Evolutionary conservation across 2,113 vertebrate species (phyloP).

Genomic region (Catharus minimus): DNA sequence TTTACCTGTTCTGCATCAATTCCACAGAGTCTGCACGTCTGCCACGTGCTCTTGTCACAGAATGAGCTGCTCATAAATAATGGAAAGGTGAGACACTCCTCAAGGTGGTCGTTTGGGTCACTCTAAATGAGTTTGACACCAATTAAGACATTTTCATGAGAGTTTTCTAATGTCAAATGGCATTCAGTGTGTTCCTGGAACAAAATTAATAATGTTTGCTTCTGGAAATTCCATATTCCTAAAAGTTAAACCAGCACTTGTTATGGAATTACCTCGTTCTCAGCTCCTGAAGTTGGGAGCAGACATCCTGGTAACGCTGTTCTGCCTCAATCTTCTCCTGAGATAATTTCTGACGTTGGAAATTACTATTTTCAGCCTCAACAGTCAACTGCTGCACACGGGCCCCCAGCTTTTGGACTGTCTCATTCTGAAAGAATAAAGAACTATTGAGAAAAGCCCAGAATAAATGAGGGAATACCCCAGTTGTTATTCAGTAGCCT

Average conservation of each 20-base stretch:
- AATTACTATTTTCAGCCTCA: slow-evolving; percentile 85
- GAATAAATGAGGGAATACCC: neutral
- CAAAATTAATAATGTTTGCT: neutral
- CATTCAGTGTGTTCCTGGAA: neutral
- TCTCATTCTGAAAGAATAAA: slow-evolving; percentile 80
- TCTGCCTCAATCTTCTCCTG: slow-evolving; percentile 89
- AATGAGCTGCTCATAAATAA: neutral
- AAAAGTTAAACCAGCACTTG: neutral
- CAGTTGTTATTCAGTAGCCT: neutral
- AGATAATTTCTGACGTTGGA: slow-evolving; percentile 81
- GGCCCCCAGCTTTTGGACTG: slow-evolving; percentile 82
- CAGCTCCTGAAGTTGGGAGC: slow-evolving; percentile 84
- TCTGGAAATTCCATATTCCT: neutral
- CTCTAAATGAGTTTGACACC: neutral
- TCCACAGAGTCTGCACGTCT: neutral
- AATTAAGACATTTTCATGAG: neutral
- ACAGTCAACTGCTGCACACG: slow-evolving; percentile 86
- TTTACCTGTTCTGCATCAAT: neutral
- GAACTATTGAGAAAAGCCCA: slow-evolving; percentile 16
- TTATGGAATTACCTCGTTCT: slow-evolving; percentile 77
- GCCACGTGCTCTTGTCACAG: neutral
- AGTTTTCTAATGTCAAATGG: neutral
- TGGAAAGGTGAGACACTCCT: neutral
- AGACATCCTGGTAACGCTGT: slow-evolving; percentile 73
- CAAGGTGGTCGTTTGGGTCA: fast-evolving